Evolutionary conservation across 2,797 vertebrate genomes (phyloP).

Genomic region (Micrastur ruficollis): DNA sequence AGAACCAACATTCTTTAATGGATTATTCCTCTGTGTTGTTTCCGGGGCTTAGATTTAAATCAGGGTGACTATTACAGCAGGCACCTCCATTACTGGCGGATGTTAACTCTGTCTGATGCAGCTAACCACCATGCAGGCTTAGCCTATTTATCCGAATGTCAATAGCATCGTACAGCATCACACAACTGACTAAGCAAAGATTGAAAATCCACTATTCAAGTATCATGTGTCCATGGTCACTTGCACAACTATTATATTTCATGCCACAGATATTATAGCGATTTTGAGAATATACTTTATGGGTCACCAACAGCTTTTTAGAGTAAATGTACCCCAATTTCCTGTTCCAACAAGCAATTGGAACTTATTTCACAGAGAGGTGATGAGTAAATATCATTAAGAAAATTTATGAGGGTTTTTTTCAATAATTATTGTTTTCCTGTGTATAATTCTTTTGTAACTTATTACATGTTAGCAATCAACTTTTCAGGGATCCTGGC

Average conservation of each 20-base stretch:
- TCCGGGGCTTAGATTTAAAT: constrained; percentile 32
- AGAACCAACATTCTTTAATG: not conserved
- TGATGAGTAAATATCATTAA: constrained; percentile 29
- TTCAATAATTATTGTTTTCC: constrained; percentile 31
- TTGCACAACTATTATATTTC: not conserved
- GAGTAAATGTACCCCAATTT: not conserved
- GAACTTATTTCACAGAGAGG: constrained; percentile 7
- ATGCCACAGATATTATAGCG: not conserved
- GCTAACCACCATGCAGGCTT: not conserved
- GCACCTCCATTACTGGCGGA: not conserved
- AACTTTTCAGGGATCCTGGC: constrained; percentile 19
- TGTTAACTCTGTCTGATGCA: constrained; percentile 6
- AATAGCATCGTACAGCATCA: not conserved
- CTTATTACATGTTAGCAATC: constrained; percentile 20
- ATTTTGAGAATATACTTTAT: not conserved
- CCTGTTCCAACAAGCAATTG: not conserved
- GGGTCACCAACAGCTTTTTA: not conserved
- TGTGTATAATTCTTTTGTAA: not conserved
- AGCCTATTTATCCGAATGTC: not conserved
- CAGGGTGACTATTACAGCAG: constrained; percentile 2
- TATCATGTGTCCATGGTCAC: not conserved
- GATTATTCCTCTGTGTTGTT: constrained; percentile 16
- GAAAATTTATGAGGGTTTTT: not conserved
- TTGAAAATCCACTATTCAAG: constrained; percentile 5
- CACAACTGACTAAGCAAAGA: constrained; percentile 26